Evolutionary conservation across 2,113 vertebrate species (phyloP), one percentile per base, ranked within the genome.

Genomic region (Corythaeola cristata): DNA sequence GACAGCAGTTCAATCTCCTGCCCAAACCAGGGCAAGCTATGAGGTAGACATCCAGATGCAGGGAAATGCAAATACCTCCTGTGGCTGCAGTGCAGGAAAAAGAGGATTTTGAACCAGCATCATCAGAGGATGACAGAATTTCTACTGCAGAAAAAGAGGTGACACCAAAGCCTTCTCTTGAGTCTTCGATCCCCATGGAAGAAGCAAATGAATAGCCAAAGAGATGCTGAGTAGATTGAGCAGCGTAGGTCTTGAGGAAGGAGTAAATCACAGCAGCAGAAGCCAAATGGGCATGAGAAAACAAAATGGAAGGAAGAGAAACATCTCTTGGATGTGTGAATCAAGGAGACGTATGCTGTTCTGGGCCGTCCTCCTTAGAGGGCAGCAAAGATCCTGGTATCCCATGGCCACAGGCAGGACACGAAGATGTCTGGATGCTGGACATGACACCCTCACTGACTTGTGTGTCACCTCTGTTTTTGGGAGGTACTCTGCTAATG

Each of bases 271-370:
- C 33, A 72, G 79, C 79, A 90, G 26, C 35, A 81, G 56, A 73
- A 89, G 47, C 11, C 59, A 87, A 81, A 58, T 18, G 19, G 28
- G 4, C 21, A 7, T 0, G 1, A 62, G 55, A 62, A 91, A 86
- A 78, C 33, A 39, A 73, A 74, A 53, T 1, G 8, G 12, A 74
- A 67, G 81, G 37, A 76, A 66, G 16, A 62, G 33, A 67, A 85
- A 39, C 3, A 0, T 47, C 4, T 0, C 68, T 71, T 49, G 33
- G 26, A 63, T 6, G 4, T 5, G 14, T 18, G 37, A 37, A 39
- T 53, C 0, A 0, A 55, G 24, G 39, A 75, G 33, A 41, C 1
- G 1, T 52, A 10, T 50, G 73, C 20, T 81, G 8, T 89, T 91
- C 69, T 47, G 73, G 24, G 20, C 45, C 74, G 21, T 26, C 87